These are phyloP conservation scores for Pangasius sanitwongsei DNA, from an alignment of 2,797 vertebrate species.

Conservation along the genomic window DNA sequence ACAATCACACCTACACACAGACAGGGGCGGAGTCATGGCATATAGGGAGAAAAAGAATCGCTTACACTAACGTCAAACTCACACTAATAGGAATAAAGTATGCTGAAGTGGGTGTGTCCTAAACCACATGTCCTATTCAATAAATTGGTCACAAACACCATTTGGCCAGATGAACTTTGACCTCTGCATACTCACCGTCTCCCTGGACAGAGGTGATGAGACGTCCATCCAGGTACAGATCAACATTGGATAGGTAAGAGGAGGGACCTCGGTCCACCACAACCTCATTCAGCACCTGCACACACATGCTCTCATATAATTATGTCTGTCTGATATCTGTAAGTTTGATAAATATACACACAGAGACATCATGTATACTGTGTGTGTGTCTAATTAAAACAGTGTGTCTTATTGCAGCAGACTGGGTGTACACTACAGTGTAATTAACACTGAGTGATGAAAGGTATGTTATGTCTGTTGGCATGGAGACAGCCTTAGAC, in stretches of 20 bases:
- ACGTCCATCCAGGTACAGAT: conserved; percentile 81
- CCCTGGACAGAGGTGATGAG: conserved; percentile 85
- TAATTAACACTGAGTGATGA: not conserved
- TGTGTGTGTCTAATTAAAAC: not conserved
- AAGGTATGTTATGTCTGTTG: not conserved
- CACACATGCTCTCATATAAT: not conserved
- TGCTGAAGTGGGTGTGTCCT: not conserved
- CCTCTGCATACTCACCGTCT: conserved; percentile 71
- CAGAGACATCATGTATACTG: not conserved
- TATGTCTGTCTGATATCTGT: not conserved
- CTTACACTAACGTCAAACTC: not conserved
- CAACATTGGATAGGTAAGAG: conserved; percentile 83
- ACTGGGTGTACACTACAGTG: not conserved
- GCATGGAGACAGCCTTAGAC: not conserved
- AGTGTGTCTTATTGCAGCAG: not conserved
- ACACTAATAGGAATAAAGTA: not conserved
- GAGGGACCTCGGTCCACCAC: conserved; percentile 83
- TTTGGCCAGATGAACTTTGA: not conserved
- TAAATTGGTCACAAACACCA: not conserved
- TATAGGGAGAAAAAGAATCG: not conserved
- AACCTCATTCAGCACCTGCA: conserved; percentile 81
- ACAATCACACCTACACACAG: conserved; percentile 77
- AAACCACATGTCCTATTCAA: not conserved
- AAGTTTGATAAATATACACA: not conserved
- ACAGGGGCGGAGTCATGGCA: not conserved